Evolutionary conservation across 92 coral and sea anemone species (phyloP).

Genomic region (Zoanthus solanderi): DNA sequence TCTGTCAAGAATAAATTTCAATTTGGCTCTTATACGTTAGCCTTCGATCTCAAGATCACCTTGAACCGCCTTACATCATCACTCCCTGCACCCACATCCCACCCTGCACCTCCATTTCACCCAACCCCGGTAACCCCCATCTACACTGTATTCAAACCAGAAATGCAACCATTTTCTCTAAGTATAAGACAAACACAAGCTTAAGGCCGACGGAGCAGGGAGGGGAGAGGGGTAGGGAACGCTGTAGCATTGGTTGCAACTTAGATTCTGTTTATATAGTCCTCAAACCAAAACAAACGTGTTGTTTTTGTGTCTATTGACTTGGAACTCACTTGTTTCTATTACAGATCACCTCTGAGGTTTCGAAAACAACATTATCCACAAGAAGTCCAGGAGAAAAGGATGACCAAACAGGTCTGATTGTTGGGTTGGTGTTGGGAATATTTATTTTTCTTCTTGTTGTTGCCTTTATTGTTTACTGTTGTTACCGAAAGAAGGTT

Average conservation of each 20-base stretch:
- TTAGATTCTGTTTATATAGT: neutral
- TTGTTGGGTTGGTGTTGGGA: conserved; percentile 9
- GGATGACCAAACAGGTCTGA: conserved; percentile 24
- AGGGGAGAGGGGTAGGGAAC: too few species aligned
- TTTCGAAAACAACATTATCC: neutral
- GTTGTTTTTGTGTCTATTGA: neutral
- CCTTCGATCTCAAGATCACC: too few species aligned
- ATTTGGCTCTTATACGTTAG: too few species aligned
- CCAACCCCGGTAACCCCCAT: too few species aligned
- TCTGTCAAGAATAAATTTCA: too few species aligned
- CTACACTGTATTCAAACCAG: too few species aligned
- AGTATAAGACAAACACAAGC: too few species aligned
- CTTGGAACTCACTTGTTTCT: neutral
- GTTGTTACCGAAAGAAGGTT: conserved; percentile 10
- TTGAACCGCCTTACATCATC: too few species aligned
- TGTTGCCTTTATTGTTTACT: neutral
- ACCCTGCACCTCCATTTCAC: too few species aligned
- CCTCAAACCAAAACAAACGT: neutral
- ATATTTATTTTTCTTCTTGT: neutral
- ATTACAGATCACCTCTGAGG: neutral
- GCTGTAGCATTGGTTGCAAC: neutral
- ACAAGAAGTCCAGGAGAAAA: conserved; percentile 13
- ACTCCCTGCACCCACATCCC: too few species aligned
- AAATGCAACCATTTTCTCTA: too few species aligned
- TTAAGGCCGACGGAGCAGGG: too few species aligned